Percentiles rank a stretch among this genome's conserved stretches.
phyloP scores from a whole-genome alignment of 2,888 invertebrate genomes.

The Andrena dorsata region DNA sequence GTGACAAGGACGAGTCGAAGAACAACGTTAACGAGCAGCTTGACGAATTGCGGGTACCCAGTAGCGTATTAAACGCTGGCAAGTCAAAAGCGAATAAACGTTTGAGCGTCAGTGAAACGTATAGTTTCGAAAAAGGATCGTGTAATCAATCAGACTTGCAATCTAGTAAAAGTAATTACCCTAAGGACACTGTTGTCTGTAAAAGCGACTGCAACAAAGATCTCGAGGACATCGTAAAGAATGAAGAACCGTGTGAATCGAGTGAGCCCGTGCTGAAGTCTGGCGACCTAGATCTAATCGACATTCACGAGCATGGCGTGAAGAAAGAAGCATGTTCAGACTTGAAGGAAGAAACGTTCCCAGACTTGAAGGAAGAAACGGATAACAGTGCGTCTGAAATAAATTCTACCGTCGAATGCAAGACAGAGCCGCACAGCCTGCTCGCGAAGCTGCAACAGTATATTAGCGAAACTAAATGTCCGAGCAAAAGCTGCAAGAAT shows the following conservation, averaged over 20 bases:
- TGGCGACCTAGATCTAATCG: too few relatives aligned
- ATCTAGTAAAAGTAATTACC: neutral
- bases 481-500: neutral
- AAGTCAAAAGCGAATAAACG: neutral
- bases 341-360: neutral
- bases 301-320: too few relatives aligned
- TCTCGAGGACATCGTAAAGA: neutral
- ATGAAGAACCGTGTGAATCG: neutral
- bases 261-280: too few relatives aligned
- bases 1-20: neutral
- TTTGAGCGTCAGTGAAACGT: neutral
- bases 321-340: too few relatives aligned
- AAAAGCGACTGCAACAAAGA: neutral
- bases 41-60: neutral
- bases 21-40: neutral
- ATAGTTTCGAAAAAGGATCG: neutral
- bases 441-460: conserved; percentile 14
- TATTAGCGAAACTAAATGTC: neutral
- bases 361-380: neutral
- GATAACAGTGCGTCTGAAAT: neutral
- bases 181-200: neutral
- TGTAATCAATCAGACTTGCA: neutral
- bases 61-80: neutral
- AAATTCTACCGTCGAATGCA: neutral
- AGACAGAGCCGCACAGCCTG: neutral